Evolutionary conservation across 2,888 invertebrate genomes (phyloP).

Genomic region (Dione vanillae): DNA sequence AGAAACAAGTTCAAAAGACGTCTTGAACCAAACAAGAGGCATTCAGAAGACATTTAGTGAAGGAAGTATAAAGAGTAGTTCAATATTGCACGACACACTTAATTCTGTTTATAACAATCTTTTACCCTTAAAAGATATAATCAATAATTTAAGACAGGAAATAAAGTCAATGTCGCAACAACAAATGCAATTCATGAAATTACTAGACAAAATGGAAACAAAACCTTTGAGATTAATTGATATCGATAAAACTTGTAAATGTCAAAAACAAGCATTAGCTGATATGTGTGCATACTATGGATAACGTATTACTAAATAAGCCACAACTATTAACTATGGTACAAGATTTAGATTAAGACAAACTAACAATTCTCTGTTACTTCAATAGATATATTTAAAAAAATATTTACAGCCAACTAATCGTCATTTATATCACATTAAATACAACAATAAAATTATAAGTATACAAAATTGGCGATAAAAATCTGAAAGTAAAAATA

Average conservation of each 20-base stretch:
- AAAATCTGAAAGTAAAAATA: no score
- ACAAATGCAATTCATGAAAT: constrained; percentile 55
- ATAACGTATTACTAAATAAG: not conserved
- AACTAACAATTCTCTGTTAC: no score
- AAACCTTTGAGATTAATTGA: constrained; percentile 49
- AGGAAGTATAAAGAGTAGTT: constrained; percentile 8
- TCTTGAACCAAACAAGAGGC: not conserved
- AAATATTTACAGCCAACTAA: no score
- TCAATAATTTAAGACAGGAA: constrained; percentile 62
- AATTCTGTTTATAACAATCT: constrained; percentile 57
- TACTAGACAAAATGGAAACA: constrained; percentile 48
- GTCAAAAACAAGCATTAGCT: constrained; percentile 41
- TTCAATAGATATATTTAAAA: no score
- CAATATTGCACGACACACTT: constrained; percentile 41
- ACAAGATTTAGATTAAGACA: not conserved
- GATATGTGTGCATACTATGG: not conserved
- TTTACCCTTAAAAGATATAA: constrained; percentile 63
- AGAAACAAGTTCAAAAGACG: not conserved
- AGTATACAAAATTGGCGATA: no score
- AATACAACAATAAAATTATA: no score
- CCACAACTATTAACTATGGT: not conserved
- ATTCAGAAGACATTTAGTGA: constrained; percentile 10
- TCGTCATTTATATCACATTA: no score
- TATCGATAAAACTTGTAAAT: constrained; percentile 56
- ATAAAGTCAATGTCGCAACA: constrained; percentile 59